A percentile compares a stretch with the other conserved stretches of the same genome.
Evolutionary conservation across 2,888 invertebrate genomes (phyloP).

Genomic region (Pyrgus malvae): DNA sequence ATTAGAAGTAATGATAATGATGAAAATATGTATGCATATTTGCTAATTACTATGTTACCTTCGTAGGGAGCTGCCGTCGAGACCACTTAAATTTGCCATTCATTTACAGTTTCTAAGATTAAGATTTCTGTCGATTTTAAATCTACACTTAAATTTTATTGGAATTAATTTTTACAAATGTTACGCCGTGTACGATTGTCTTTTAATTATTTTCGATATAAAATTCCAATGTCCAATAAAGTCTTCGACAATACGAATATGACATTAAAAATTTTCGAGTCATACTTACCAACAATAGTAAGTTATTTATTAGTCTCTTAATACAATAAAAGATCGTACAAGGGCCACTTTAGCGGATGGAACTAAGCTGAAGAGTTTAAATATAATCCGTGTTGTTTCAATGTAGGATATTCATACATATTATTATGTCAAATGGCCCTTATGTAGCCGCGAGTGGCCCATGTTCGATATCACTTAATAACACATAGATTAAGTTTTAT

Average conservation of each 20-base stretch:
- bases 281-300: neutral
- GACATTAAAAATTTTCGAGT: neutral
- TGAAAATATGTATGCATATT: conserved; percentile 14
- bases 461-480: neutral
- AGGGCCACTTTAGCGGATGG: too few species aligned
- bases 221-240: neutral
- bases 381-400: too few species aligned
- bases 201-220: neutral
- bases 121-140: neutral
- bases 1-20: conserved; percentile 12
- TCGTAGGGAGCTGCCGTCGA: conserved; percentile 21
- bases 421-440: too few species aligned
- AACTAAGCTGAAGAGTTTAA: too few species aligned
- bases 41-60: neutral
- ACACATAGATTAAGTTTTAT: too few species aligned
- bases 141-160: conserved; percentile 19
- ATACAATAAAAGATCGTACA: too few species aligned
- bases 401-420: too few species aligned
- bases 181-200: conserved; percentile 14
- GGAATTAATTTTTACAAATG: conserved; percentile 1
- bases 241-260: neutral
- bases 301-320: too few species aligned
- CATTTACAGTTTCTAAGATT: conserved; percentile 2
- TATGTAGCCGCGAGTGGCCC: too few species aligned
- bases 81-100: conserved; percentile 20